Percentiles rank a stretch among this genome's conserved stretches.
phyloP scores from a whole-genome alignment of 1,140 invertebrate species.

The Drosophila kanapiae region DNA sequence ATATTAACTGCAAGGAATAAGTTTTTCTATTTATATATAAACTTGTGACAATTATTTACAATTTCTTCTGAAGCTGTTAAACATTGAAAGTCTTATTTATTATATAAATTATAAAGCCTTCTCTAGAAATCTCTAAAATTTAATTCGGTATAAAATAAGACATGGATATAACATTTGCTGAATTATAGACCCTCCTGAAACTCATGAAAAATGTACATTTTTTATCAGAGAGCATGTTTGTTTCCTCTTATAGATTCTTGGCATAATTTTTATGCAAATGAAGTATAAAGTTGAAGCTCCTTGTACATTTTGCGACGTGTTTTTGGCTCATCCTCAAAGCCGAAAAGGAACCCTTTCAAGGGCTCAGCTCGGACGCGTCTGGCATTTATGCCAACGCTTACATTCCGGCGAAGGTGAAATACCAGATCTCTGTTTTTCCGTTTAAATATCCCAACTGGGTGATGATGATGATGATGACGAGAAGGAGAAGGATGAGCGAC shows the following conservation, averaged over 20 bases:
- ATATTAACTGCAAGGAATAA: neutral
- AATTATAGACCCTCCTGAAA: neutral
- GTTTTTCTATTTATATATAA: no score
- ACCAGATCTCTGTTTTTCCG: conserved; percentile 38
- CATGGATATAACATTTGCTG: neutral
- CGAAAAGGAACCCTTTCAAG: conserved; percentile 29
- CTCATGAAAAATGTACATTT: neutral
- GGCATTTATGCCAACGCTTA: conserved; percentile 48
- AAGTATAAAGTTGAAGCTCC: conserved; percentile 2
- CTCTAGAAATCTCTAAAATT: no score
- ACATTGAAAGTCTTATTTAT: no score
- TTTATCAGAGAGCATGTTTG: neutral
- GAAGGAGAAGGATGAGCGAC: neutral
- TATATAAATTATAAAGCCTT: no score
- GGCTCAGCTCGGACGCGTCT: conserved; percentile 27
- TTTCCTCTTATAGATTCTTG: neutral
- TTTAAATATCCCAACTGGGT: conserved; percentile 52
- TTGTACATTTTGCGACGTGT: neutral
- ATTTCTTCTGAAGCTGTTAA: no score
- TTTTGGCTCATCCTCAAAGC: conserved; percentile 17
- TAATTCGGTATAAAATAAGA: neutral
- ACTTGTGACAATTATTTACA: no score
- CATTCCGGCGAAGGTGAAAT: conserved; percentile 68
- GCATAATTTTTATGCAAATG: conserved; percentile 14
- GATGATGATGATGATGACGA: conserved; percentile 25